Percentiles rank a stretch among this genome's conserved stretches.
Conservation (phyloP, 2,797 vertebrate genomes). For the Setipinna tenuifilis region DNA sequence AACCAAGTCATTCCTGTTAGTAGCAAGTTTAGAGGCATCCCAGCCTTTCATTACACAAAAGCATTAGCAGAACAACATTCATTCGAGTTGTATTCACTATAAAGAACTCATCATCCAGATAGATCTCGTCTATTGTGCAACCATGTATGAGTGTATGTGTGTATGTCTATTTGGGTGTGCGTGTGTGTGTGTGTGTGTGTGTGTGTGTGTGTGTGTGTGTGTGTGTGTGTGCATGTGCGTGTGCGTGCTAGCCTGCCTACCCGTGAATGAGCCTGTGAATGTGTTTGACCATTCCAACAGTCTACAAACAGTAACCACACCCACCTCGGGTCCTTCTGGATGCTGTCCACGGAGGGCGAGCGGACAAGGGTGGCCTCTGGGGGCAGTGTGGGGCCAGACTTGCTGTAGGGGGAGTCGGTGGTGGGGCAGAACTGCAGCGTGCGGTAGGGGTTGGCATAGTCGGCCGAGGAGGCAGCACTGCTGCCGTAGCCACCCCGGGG, state of each 20-base stretch:
- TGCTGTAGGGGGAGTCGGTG: constrained; percentile 98
- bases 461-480: constrained; percentile 78
- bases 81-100: constrained; percentile 40
- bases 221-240: not conserved
- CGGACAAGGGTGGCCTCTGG: constrained; percentile 93
- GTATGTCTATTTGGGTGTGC: not conserved
- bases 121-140: not conserved
- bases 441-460: constrained; percentile 95
- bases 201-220: not conserved
- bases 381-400: constrained; percentile 94
- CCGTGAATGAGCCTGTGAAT: not conserved
- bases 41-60: constrained; percentile 6
- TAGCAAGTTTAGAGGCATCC: not conserved
- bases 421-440: constrained; percentile 98
- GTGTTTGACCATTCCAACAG: not conserved
- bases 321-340: constrained; percentile 99
- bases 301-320: constrained; percentile 7
- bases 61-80: constrained; percentile 56
- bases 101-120: too few species aligned
- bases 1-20: constrained; percentile 17
- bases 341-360: constrained; percentile 98
- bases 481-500: constrained; percentile 93
- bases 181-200: not conserved
- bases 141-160: constrained; percentile 54
- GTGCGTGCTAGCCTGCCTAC: not conserved